A percentile compares a stretch with the other conserved stretches of the same genome.
These are phyloP conservation scores for Myotis davidii DNA, from an alignment of 2,113 vertebrate genomes.

Conservation along the genomic window DNA sequence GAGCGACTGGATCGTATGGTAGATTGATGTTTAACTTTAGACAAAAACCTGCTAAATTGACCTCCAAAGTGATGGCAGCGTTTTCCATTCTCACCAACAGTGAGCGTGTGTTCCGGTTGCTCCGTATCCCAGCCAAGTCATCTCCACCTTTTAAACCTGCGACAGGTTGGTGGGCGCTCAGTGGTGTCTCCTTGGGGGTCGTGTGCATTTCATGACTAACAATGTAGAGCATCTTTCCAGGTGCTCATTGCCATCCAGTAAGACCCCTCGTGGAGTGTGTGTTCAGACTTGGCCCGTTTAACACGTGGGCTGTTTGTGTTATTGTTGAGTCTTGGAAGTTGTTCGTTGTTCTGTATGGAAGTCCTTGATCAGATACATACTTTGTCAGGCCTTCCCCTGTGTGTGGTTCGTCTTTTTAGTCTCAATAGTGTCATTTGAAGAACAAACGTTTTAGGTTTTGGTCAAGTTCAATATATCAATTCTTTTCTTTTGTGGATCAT, in stretches of 20 bases:
- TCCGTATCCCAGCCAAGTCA: too few relatives aligned
- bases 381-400: not conserved
- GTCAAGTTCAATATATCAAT: not conserved
- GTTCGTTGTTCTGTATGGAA: not conserved
- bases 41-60: not conserved
- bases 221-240: too few relatives aligned
- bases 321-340: not conserved
- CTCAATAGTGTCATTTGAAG: not conserved
- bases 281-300: not conserved
- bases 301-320: not conserved
- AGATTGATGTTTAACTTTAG: not conserved
- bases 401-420: not conserved
- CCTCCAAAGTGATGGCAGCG: not conserved
- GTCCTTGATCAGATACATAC: not conserved
- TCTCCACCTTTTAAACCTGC: not conserved
- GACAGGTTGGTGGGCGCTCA: not conserved
- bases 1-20: not conserved
- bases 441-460: not conserved
- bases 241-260: not conserved
- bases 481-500: not conserved
- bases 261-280: not conserved
- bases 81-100: not conserved
- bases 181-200: not conserved
- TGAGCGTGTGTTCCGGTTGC: rapidly evolving
- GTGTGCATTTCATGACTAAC: not conserved